A percentile compares a stretch with the other conserved stretches of the same genome.
Conservation (phyloP, 2,797 vertebrate genomes). For the Halcyon chelicuti region DNA sequence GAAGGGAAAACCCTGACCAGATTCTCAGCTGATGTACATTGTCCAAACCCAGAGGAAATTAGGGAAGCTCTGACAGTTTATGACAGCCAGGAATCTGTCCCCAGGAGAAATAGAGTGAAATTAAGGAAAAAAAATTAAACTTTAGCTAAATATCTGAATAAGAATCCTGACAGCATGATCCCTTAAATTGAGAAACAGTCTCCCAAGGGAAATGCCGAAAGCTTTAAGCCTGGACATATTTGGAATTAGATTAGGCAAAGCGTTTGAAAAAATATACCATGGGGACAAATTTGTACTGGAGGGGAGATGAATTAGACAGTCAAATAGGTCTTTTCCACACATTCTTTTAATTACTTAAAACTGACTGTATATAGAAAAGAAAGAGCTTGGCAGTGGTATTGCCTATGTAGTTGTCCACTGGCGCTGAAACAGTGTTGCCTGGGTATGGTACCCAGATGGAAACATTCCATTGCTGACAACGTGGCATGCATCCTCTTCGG, state of each 20-base stretch:
- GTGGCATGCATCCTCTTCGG: not conserved
- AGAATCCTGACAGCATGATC: not conserved
- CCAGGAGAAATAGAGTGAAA: constrained; percentile 20
- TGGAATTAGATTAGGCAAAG: constrained; percentile 31
- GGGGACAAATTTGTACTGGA: not conserved
- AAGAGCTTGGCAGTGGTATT: not conserved
- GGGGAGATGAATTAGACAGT: not conserved
- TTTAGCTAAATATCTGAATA: constrained; percentile 26
- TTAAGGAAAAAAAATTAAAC: constrained; percentile 6
- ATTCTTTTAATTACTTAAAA: constrained; percentile 15
- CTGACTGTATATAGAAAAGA: not conserved
- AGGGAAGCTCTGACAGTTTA: not conserved
- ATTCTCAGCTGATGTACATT: not conserved
- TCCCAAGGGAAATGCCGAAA: not conserved
- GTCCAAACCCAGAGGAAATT: constrained; percentile 32
- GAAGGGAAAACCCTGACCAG: not conserved
- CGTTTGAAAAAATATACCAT: constrained; percentile 2
- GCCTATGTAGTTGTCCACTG: not conserved
- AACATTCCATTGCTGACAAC: not conserved
- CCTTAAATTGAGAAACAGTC: constrained; percentile 19
- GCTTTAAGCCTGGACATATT: not conserved
- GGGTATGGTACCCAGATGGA: not conserved
- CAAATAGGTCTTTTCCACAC: not conserved
- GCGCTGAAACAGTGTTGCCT: not conserved
- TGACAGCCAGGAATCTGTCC: not conserved